Percentiles rank a stretch among this genome's conserved stretches.
Conservation (phyloP, 2,113 vertebrate species). For the Ailuropoda melanoleuca region DNA sequence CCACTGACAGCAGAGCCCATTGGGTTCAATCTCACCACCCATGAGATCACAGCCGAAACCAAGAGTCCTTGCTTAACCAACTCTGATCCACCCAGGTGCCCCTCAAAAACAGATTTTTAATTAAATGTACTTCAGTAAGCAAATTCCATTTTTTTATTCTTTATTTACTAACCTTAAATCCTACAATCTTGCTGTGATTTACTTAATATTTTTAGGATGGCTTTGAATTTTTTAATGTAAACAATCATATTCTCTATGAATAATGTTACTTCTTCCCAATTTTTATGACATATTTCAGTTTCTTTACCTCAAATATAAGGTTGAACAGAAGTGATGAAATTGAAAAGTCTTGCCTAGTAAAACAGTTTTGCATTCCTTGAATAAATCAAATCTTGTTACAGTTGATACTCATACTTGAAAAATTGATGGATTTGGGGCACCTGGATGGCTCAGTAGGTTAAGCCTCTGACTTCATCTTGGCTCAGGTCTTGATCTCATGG, state of each 20-base stretch:
- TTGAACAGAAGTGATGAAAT: neutral
- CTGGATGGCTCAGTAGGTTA: neutral
- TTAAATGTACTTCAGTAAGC: neutral
- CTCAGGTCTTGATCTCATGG: neutral
- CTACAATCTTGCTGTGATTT: neutral
- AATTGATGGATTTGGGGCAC: neutral
- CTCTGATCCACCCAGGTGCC: too few species aligned
- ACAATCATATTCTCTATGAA: neutral
- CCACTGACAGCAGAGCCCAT: neutral
- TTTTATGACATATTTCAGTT: neutral
- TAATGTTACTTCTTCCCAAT: neutral
- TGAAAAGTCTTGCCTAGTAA: neutral
- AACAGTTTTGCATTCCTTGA: neutral
- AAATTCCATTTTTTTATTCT: neutral
- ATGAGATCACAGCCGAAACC: neutral
- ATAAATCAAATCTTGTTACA: neutral
- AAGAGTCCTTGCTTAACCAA: too few species aligned
- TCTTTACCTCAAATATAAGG: too few species aligned
- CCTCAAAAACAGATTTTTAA: neutral
- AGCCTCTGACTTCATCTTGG: neutral
- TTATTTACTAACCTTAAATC: neutral
- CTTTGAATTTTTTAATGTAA: neutral
- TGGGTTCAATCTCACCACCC: neutral
- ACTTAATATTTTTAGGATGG: neutral
- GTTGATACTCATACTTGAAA: neutral